phyloP scores from a whole-genome alignment of 2,113 vertebrate species.

The Cricetomys ansorgei region DNA sequence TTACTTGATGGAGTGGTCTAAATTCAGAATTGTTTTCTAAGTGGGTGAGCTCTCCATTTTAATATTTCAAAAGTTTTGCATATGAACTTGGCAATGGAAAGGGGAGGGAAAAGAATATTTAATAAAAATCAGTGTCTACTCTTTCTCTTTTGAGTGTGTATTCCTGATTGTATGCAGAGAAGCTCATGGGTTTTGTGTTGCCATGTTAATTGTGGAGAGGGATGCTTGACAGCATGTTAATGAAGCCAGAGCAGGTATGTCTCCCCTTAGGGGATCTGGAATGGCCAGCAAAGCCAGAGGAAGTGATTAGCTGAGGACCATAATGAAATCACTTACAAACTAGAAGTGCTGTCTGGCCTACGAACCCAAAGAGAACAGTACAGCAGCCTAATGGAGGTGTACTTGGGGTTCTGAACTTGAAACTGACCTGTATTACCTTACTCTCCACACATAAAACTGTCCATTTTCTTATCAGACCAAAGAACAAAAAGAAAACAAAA shows the following conservation, averaged over 20 bases:
- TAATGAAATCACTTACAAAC: conserved; percentile 35
- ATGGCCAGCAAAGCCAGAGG: conserved; percentile 34
- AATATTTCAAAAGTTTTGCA: conserved; percentile 62
- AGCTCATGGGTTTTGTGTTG: conserved; percentile 54
- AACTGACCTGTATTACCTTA: conserved; percentile 44
- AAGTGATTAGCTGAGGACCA: neutral
- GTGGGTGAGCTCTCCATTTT: conserved; percentile 53
- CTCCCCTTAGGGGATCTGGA: conserved; percentile 46
- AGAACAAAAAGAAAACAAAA: conserved; percentile 74
- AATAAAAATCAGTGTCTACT: conserved; percentile 64
- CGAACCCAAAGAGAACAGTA: conserved; percentile 62
- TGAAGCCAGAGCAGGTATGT: conserved; percentile 75
- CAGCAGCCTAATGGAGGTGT: conserved; percentile 55
- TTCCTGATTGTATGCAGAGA: conserved; percentile 59
- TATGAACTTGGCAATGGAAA: conserved; percentile 67
- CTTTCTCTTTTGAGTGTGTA: conserved; percentile 43
- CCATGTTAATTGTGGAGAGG: conserved; percentile 64
- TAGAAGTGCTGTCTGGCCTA: conserved; percentile 59
- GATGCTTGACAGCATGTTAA: conserved; percentile 79
- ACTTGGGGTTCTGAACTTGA: conserved; percentile 66
- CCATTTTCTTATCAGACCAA: conserved; percentile 80
- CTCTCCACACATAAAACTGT: conserved; percentile 62
- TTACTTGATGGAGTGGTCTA: conserved; percentile 57
- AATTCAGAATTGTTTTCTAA: conserved; percentile 64
- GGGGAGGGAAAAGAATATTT: conserved; percentile 59